phyloP scores from a whole-genome alignment of 2,113 vertebrate species.

The Onychostoma macrolepis region DNA sequence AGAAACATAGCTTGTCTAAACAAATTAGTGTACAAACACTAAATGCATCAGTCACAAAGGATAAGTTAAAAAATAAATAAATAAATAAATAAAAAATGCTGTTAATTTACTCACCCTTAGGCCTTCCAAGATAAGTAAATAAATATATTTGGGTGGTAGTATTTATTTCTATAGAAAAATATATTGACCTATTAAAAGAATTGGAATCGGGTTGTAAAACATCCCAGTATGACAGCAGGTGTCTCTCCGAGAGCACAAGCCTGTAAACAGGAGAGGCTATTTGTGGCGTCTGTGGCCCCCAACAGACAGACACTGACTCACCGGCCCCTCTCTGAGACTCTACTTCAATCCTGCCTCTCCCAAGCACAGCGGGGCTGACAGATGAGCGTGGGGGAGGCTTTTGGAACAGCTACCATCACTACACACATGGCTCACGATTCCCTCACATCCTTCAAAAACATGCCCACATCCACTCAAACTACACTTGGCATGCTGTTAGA shows the following conservation, averaged over 20 bases:
- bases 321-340: conserved; percentile 7
- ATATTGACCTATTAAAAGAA: conserved; percentile 12
- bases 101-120: background rate
- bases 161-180: background rate
- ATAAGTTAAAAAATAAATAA: no score
- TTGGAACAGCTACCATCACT: conserved; percentile 49
- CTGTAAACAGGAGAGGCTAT: conserved; percentile 14
- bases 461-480: background rate
- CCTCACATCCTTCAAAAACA: conserved; percentile 39
- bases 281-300: conserved; percentile 13
- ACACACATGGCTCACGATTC: conserved; percentile 14
- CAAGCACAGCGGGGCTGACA: conserved; percentile 49
- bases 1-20: background rate
- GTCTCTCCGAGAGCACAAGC: background rate
- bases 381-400: conserved; percentile 66
- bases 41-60: background rate
- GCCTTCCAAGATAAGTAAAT: background rate
- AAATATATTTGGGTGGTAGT: background rate
- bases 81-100: no score
- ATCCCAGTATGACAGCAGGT: conserved; percentile 33
- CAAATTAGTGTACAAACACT: background rate
- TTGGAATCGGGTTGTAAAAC: background rate
- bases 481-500: background rate
- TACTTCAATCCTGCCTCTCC: conserved; percentile 18
- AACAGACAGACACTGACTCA: conserved; percentile 51